Conservation (phyloP, 2,113 vertebrate species). For the Acinonyx jubatus region DNA sequence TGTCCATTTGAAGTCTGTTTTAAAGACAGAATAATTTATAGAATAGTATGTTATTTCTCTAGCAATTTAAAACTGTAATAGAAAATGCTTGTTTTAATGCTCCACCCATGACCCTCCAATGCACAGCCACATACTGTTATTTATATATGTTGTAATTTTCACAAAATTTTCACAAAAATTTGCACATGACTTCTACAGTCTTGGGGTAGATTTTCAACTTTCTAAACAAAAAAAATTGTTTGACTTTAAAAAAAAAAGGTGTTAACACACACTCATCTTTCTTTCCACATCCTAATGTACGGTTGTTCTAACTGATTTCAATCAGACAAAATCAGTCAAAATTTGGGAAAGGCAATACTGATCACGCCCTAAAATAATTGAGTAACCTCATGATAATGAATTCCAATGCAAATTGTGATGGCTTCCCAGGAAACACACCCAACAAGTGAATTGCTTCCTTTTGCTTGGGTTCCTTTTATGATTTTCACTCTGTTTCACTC, state of each 20-base stretch:
- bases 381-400: neutral
- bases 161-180: neutral
- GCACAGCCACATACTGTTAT: neutral
- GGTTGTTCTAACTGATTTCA: neutral
- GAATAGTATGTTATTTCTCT: neutral
- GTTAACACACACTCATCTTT: neutral
- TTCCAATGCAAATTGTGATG: neutral
- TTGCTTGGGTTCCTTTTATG: neutral
- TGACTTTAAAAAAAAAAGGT: neutral
- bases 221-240: neutral
- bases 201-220: neutral
- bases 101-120: neutral
- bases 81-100: neutral
- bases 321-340: neutral
- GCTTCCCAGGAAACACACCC: neutral
- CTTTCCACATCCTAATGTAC: neutral
- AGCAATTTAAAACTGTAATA: neutral
- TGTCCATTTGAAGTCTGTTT: neutral
- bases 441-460: neutral
- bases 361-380: neutral
- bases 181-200: neutral
- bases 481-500: conserved; percentile 32
- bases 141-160: neutral
- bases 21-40: neutral
- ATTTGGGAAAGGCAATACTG: neutral